phyloP scores from a whole-genome alignment of 2,888 invertebrate genomes.

The Plagodis dolabraria region DNA sequence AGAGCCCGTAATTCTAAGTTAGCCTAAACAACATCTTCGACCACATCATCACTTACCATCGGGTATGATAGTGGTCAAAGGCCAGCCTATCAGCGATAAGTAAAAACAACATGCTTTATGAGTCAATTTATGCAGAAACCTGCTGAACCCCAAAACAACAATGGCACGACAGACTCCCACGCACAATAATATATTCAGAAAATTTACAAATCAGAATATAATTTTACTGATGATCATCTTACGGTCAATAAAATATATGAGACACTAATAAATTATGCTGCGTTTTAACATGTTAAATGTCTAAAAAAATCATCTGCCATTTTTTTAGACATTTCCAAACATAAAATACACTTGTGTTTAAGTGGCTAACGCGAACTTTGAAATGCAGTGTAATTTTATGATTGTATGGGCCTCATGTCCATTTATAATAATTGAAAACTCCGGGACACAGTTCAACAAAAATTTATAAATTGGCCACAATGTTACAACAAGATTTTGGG shows the following conservation, averaged over 20 bases:
- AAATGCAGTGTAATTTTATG: background rate
- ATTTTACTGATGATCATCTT: conserved; percentile 40
- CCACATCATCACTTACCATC: too few species aligned
- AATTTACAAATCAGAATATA: conserved; percentile 37
- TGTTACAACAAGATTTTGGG: too few species aligned
- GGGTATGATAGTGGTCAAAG: too few species aligned
- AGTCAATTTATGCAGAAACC: background rate
- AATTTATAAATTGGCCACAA: too few species aligned
- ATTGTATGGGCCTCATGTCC: too few species aligned
- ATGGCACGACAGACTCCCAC: conserved; percentile 32
- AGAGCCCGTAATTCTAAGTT: too few species aligned
- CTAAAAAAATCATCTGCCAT: conserved; percentile 8
- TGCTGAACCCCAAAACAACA: conserved; percentile 10
- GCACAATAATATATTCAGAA: conserved; percentile 37
- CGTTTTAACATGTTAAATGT: conserved; percentile 21
- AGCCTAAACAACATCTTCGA: too few species aligned
- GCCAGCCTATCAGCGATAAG: too few species aligned
- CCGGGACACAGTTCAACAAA: too few species aligned
- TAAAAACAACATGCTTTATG: too few species aligned
- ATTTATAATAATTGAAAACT: too few species aligned
- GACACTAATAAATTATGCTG: conserved; percentile 24
- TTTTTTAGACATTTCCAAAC: conserved; percentile 11
- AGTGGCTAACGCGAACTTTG: conserved; percentile 15
- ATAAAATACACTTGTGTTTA: conserved; percentile 12
- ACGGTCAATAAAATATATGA: conserved; percentile 28